These are phyloP conservation scores for Platysternon megacephalum DNA, from an alignment of 2,113 vertebrate genomes.

Conservation along the genomic window DNA sequence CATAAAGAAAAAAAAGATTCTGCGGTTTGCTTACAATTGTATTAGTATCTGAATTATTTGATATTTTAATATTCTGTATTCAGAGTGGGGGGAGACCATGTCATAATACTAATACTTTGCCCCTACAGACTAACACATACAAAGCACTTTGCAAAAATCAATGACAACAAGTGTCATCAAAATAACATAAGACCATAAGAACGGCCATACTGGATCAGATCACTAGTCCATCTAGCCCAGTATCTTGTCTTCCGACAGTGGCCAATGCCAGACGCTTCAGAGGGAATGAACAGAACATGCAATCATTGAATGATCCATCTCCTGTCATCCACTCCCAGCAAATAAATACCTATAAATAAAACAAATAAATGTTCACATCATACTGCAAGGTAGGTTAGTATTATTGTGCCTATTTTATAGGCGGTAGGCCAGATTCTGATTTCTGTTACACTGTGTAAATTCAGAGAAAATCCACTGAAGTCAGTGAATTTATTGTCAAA, in stretches of 20 bases:
- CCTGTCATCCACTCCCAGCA: not conserved
- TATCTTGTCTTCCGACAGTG: too few relatives aligned
- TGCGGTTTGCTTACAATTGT: not conserved
- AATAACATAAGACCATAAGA: not conserved
- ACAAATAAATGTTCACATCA: not conserved
- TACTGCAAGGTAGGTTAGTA: not conserved
- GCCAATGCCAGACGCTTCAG: too few relatives aligned
- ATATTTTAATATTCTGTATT: not conserved
- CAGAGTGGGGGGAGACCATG: not conserved
- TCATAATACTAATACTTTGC: not conserved
- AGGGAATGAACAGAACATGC: too few relatives aligned
- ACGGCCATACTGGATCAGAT: too few relatives aligned
- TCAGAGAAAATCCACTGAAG: not conserved
- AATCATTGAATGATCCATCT: too few relatives aligned
- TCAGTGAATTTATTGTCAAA: not conserved
- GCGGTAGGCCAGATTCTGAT: not conserved
- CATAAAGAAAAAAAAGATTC: not conserved
- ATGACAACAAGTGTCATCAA: not conserved
- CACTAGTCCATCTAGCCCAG: too few relatives aligned
- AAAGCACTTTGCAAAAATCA: not conserved
- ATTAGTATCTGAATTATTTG: accelerated
- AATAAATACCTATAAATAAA: not conserved
- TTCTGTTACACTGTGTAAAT: accelerated
- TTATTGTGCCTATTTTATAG: accelerated
- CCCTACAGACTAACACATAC: not conserved